phyloP scores from a whole-genome alignment of 2,888 invertebrate genomes.

The Myopa testacea region DNA sequence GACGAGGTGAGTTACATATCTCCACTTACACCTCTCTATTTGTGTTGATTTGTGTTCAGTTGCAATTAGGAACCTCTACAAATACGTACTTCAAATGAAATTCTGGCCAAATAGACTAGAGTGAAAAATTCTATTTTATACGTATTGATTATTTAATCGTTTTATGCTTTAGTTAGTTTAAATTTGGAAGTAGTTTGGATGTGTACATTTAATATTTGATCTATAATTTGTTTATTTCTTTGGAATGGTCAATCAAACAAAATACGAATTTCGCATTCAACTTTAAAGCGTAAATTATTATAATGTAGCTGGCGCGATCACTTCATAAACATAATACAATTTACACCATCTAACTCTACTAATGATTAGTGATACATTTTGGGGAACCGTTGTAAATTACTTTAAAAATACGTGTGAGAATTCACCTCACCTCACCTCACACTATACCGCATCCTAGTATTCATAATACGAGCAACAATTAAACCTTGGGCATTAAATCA shows the following conservation, averaged over 20 bases:
- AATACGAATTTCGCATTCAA: not conserved
- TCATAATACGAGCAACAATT: no score
- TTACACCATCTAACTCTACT: not conserved
- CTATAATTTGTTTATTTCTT: not conserved
- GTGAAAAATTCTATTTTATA: no score
- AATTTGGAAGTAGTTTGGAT: not conserved
- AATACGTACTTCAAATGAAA: not conserved
- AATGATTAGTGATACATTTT: not conserved
- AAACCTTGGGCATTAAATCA: no score
- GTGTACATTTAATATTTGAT: slow-evolving; percentile 18
- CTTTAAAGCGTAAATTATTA: not conserved
- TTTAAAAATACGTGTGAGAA: no score
- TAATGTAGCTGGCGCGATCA: slow-evolving; percentile 41
- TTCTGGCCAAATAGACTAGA: not conserved
- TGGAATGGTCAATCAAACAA: not conserved
- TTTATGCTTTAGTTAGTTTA: not conserved
- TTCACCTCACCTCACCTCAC: no score
- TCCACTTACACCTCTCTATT: not conserved
- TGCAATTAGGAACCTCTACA: not conserved
- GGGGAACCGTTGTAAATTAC: no score
- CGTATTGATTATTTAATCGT: not conserved
- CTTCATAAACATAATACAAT: slow-evolving; percentile 36
- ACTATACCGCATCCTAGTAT: no score
- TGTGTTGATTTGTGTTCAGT: not conserved
- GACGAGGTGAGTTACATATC: slow-evolving; percentile 79